Percentiles rank a stretch among this genome's conserved stretches.
phyloP scores from a whole-genome alignment of 2,888 invertebrate species.

The Seira musarum region DNA sequence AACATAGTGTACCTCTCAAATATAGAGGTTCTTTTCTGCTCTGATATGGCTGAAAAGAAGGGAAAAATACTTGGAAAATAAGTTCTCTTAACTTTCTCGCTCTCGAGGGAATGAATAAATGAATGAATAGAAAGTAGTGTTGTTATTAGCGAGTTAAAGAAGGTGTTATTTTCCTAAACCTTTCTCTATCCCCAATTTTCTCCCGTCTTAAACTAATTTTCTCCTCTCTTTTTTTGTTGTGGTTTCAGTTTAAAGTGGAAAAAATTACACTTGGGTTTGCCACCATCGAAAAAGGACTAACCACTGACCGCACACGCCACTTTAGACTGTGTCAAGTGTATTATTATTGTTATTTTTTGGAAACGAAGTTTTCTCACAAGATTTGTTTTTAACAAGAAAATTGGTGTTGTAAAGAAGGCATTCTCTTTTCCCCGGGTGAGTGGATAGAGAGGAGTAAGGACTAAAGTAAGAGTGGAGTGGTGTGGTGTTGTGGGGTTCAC shows the following conservation, averaged over 20 bases:
- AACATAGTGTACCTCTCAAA: not conserved
- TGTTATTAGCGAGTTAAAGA: conserved; percentile 46
- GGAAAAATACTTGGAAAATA: not conserved
- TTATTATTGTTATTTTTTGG: conserved; percentile 7
- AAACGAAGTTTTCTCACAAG: not conserved
- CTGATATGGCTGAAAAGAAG: not conserved
- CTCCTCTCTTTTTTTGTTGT: conserved; percentile 24
- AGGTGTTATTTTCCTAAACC: conserved; percentile 52
- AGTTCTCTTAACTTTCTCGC: conserved; percentile 17
- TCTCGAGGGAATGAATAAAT: conserved; percentile 54
- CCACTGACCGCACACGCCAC: conserved; percentile 10
- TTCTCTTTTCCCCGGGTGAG: not conserved
- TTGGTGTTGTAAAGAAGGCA: not conserved
- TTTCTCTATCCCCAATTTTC: conserved; percentile 22
- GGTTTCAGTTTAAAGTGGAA: conserved; percentile 31
- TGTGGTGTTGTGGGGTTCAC: too few species aligned
- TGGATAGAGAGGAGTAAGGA: too few species aligned
- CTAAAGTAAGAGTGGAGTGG: too few species aligned
- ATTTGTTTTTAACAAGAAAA: conserved; percentile 32
- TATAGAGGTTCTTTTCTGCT: not conserved
- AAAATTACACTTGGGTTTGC: conserved; percentile 11
- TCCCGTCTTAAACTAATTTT: conserved; percentile 27
- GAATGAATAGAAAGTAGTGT: conserved; percentile 53
- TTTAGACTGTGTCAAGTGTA: conserved; percentile 2
- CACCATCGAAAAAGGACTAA: conserved; percentile 2